A percentile compares a stretch with the other conserved stretches of the same genome.
phyloP scores from a whole-genome alignment of 2,113 vertebrate species.

The Ovibos moschatus region DNA sequence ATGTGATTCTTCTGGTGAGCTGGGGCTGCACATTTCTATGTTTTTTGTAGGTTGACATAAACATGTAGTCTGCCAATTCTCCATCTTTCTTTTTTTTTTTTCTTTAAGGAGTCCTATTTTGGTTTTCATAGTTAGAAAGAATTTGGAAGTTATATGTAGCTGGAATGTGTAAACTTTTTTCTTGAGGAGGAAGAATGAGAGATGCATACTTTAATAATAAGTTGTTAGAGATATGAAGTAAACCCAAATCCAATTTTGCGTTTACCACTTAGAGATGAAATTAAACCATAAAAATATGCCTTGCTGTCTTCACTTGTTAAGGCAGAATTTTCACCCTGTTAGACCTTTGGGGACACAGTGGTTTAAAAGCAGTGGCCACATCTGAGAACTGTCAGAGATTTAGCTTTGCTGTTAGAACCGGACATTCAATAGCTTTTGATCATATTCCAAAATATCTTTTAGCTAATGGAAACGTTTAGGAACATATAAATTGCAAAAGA shows the following conservation, averaged over 20 bases:
- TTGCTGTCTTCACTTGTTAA: not conserved
- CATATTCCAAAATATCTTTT: conserved; percentile 30
- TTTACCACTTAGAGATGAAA: not conserved
- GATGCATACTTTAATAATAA: not conserved
- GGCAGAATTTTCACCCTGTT: not conserved
- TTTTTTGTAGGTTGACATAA: conserved; percentile 27
- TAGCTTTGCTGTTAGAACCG: not conserved
- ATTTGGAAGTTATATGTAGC: not conserved
- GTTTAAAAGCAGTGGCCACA: not conserved
- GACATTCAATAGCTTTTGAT: not conserved
- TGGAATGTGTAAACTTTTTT: not conserved
- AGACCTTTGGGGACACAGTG: not conserved
- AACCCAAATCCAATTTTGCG: not conserved
- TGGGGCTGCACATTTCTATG: not conserved
- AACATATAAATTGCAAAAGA: not conserved
- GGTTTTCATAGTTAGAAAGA: conserved; percentile 9
- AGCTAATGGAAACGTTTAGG: conserved; percentile 26
- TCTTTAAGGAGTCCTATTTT: not conserved
- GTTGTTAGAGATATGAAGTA: not conserved
- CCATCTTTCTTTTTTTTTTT: not conserved
- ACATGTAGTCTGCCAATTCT: not conserved
- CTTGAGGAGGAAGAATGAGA: not conserved
- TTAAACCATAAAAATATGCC: not conserved
- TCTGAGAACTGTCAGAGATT: not conserved
- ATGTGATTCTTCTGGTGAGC: not conserved